Conservation (phyloP, 2,113 vertebrate genomes). For the Rhineura floridana region DNA sequence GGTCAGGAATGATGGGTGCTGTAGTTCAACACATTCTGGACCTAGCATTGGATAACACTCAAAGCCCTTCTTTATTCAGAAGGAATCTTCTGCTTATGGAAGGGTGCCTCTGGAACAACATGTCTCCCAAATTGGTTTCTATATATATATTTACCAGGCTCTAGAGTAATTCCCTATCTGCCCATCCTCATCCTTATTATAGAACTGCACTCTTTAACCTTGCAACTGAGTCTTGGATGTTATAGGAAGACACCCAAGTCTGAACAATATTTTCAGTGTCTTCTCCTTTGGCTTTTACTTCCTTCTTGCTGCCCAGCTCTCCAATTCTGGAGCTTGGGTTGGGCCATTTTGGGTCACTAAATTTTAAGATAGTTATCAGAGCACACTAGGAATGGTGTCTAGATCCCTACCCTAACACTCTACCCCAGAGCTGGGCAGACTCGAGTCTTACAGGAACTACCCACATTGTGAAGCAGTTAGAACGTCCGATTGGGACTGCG, state of each 20-base stretch:
- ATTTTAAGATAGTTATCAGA: not conserved
- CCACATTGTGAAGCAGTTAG: not conserved
- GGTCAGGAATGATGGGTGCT: too few species aligned
- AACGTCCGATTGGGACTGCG: not conserved
- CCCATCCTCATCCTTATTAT: not conserved
- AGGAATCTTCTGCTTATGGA: too few species aligned
- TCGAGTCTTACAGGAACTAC: not conserved
- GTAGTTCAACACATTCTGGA: too few species aligned
- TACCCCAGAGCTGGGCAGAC: not conserved
- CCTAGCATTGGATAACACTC: too few species aligned
- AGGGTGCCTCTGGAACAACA: not conserved
- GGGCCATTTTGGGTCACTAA: not conserved
- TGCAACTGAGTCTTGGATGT: too few species aligned
- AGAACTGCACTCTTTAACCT: not conserved
- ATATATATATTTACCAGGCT: too few species aligned
- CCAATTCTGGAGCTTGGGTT: not conserved
- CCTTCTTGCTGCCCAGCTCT: too few species aligned
- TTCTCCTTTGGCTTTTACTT: not conserved
- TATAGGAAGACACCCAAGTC: not conserved
- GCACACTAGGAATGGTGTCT: not conserved
- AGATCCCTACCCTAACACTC: not conserved
- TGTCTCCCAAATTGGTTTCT: too few species aligned
- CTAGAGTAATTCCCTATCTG: not conserved
- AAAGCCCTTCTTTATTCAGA: too few species aligned
- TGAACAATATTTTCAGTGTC: not conserved